Evolutionary conservation across 2,888 invertebrate species (phyloP).

Genomic region (Apamea monoglypha): DNA sequence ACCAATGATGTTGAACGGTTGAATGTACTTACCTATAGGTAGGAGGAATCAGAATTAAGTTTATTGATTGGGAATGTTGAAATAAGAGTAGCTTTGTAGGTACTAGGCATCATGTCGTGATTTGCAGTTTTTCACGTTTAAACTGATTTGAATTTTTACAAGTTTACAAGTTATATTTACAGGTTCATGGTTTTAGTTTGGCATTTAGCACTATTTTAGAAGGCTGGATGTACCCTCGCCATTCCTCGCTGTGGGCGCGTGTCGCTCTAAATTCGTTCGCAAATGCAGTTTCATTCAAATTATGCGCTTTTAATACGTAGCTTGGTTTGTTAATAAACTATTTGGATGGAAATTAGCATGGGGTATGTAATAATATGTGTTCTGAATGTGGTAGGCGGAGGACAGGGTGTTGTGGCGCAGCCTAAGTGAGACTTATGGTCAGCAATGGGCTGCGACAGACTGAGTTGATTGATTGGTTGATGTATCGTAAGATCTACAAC

Average conservation of each 20-base stretch:
- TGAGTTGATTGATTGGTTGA: neutral
- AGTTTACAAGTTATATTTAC: too few species aligned
- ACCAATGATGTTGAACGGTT: neutral
- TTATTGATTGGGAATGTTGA: neutral
- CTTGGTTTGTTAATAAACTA: neutral
- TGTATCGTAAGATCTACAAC: neutral
- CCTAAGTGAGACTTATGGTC: neutral
- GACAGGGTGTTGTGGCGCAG: too few species aligned
- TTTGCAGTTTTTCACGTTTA: slow-evolving; percentile 41
- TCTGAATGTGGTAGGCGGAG: neutral
- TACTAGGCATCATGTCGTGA: slow-evolving; percentile 28
- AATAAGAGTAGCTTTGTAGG: slow-evolving; percentile 10
- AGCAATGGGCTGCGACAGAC: neutral
- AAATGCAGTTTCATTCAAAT: neutral
- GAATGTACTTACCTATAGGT: neutral
- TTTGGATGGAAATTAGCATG: too few species aligned
- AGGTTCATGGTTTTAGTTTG: slow-evolving; percentile 21
- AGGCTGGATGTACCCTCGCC: slow-evolving; percentile 17
- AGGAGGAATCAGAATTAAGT: neutral
- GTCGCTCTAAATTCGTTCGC: neutral
- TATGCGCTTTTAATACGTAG: neutral
- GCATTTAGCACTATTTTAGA: slow-evolving; percentile 34
- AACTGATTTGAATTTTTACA: slow-evolving; percentile 8
- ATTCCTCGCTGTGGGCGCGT: neutral
- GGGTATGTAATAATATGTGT: too few species aligned